Evolutionary conservation across 2,113 vertebrate genomes (phyloP), one percentile per base, ranked within the genome.

Genomic region (Crotalus tigris): DNA sequence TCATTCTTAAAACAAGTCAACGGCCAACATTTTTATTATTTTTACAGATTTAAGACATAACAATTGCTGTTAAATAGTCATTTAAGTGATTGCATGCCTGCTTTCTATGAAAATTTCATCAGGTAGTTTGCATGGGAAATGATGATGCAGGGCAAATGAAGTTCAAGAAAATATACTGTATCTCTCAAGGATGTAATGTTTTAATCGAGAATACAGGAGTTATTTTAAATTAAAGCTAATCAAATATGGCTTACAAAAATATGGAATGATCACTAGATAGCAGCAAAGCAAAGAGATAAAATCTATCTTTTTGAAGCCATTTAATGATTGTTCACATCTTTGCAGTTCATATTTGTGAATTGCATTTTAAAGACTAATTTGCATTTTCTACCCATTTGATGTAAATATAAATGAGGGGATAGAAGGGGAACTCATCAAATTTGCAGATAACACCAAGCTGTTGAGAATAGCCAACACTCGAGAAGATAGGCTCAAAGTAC

Each of bases 41-140:
- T 24, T 75, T 11, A 49, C 21, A 53, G 29, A 49, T 87, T 58
- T 87, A 49, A 57, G 8, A 8, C 10, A 46, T 86, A 46, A 19
- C 11, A 33, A 23, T 81, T 54, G 29, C 54, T 46, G 23, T 57
- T 55, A 92, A 94, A 87, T 59, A 17, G 8, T 49, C 89, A 4
- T 0, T 0, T 94, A 93, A 91, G 90, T 93, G 88, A 89, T 94
- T 88, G 92, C 92, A 91, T 61, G 54, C 44, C 90, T 93, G 92
- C 88, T n/a, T 53, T 95, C 88, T 92, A 91, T 91, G 85, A 93
- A 94, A 90, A 90, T 94, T 94, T 92, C 53, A 54, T 91, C 94
- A 94, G 93, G 91, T 91, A 64, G 33, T 93, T 96, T 93, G 85
- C 57, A 91, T 91, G 93, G 86, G 85, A 95, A 90, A 55, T 95